These are phyloP conservation scores for Corythucha ciliata DNA, from an alignment of 2,888 invertebrate genomes.

Conservation along the genomic window DNA sequence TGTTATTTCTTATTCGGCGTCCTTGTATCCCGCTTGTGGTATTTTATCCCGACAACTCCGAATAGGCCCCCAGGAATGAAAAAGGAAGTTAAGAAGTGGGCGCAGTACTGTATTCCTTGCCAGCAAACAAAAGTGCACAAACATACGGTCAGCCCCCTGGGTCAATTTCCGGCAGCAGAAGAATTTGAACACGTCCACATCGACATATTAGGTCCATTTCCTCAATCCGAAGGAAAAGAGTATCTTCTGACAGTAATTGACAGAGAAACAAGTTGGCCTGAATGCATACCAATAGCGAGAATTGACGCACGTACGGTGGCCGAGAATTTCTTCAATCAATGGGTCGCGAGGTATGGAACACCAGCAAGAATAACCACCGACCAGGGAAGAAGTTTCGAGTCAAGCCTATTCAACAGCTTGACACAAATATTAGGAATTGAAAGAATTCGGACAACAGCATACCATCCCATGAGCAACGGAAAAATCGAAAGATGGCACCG, in stretches of 20 bases:
- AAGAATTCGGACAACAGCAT: background rate
- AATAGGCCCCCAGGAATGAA: no score
- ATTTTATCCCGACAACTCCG: no score
- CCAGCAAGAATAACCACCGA: conserved; percentile 39
- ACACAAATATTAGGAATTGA: background rate
- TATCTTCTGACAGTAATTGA: conserved; percentile 40
- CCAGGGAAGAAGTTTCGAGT: conserved; percentile 40
- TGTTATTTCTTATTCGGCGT: no score
- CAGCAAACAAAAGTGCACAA: conserved; percentile 37
- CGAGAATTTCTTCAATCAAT: conserved; percentile 38
- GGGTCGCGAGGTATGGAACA: conserved; percentile 42
- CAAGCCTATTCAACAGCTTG: conserved; percentile 36
- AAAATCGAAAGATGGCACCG: background rate
- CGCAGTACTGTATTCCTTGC: conserved; percentile 36
- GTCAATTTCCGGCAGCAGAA: conserved; percentile 8
- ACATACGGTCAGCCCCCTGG: conserved; percentile 3
- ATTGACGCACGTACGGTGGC: conserved; percentile 40
- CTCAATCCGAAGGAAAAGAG: conserved; percentile 34
- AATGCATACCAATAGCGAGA: conserved; percentile 38
- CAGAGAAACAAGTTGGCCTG: conserved; percentile 38
- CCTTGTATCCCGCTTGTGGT: no score
- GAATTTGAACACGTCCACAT: conserved; percentile 42
- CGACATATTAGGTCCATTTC: conserved; percentile 42
- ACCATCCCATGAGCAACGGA: background rate
- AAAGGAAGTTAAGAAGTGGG: conserved; percentile 33